Conservation (phyloP, 2,113 vertebrate species). For the Stigmatopora nigra region DNA sequence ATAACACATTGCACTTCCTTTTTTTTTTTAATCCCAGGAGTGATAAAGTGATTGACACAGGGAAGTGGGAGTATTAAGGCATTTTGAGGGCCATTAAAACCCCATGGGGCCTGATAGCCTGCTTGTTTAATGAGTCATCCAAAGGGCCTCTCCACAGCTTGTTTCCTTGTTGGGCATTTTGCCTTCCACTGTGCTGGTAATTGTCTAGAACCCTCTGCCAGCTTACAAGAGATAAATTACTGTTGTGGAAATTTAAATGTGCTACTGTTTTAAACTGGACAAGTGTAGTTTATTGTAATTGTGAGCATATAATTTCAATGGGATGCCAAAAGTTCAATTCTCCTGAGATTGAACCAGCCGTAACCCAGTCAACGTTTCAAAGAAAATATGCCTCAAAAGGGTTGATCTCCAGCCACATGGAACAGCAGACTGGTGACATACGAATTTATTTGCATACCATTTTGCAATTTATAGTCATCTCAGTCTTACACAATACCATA, state of each 20-base stretch:
- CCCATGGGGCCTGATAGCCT: conserved; percentile 22
- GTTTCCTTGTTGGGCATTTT: conserved; percentile 28
- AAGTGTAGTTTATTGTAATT: conserved; percentile 46
- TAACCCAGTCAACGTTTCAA: not conserved
- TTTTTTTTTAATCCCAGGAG: conserved; percentile 34
- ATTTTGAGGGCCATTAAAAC: conserved; percentile 38
- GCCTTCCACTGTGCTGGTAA: conserved; percentile 21
- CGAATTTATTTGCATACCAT: not conserved
- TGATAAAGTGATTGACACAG: conserved; percentile 37
- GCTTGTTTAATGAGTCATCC: conserved; percentile 53
- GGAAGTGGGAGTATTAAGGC: conserved; percentile 38
- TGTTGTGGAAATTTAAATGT: conserved; percentile 28
- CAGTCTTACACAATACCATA: not conserved
- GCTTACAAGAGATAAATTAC: conserved; percentile 40
- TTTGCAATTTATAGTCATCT: not conserved
- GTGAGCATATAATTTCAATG: conserved; percentile 9
- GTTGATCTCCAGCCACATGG: not conserved
- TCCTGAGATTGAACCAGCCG: not conserved
- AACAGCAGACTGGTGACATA: not conserved
- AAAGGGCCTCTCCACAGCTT: conserved; percentile 36
- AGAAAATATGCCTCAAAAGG: not conserved
- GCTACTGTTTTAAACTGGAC: conserved; percentile 22
- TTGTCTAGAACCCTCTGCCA: conserved; percentile 31
- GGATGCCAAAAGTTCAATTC: not conserved
- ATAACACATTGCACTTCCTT: conserved; percentile 30